phyloP scores from a whole-genome alignment of 2,888 invertebrate genomes.

The Slavum lentiscoides region DNA sequence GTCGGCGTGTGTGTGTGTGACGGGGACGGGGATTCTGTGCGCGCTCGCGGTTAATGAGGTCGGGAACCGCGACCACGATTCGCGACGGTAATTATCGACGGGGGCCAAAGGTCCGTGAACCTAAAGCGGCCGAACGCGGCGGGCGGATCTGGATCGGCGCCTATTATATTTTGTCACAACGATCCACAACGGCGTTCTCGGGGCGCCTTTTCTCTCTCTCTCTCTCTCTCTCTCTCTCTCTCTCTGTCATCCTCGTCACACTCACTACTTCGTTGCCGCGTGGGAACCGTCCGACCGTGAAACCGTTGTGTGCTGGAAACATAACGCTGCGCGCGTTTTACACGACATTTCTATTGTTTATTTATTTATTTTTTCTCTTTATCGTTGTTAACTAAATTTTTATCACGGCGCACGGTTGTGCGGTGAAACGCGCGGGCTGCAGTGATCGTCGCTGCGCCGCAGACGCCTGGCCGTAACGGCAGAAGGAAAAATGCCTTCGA shows the following conservation, averaged over 20 bases:
- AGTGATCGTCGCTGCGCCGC: too few species aligned
- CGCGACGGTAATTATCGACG: constrained; percentile 52
- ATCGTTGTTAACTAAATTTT: too few species aligned
- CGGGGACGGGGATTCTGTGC: constrained; percentile 15
- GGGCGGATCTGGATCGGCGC: constrained; percentile 34
- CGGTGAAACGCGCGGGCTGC: too few species aligned
- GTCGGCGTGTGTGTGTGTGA: neutral
- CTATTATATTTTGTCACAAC: constrained; percentile 7
- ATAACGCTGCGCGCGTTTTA: neutral
- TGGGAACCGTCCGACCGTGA: constrained; percentile 35
- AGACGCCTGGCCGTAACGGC: too few species aligned
- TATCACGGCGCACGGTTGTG: too few species aligned
- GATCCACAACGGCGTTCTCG: neutral
- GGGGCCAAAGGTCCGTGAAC: constrained; percentile 51
- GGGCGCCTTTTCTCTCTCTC: constrained; percentile 17
- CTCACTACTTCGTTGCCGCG: neutral
- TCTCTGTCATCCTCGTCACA: neutral
- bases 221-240: too few species aligned
- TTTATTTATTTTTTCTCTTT: too few species aligned
- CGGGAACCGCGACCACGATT: constrained; percentile 51
- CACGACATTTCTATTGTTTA: neutral
- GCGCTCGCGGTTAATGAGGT: constrained; percentile 50
- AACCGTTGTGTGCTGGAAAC: neutral
- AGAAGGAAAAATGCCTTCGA: too few species aligned
- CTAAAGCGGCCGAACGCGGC: constrained; percentile 19